These are phyloP conservation scores for Corvus moneduloides DNA, from an alignment of 2,113 vertebrate genomes.

Conservation along the genomic window DNA sequence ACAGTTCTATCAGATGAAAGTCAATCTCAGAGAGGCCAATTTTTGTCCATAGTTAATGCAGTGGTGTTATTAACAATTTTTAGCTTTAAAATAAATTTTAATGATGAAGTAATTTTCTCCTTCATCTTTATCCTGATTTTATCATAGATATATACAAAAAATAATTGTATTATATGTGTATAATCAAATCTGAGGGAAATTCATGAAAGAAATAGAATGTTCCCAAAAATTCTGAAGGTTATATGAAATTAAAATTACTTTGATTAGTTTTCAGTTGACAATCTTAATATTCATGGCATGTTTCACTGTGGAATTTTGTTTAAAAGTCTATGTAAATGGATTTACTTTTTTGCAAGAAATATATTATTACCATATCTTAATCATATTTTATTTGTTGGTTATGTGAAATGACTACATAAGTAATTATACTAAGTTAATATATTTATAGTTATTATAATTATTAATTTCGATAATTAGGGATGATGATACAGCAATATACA, in stretches of 20 bases:
- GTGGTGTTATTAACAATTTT: background rate
- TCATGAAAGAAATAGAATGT: background rate
- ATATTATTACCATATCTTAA: background rate
- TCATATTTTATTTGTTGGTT: background rate
- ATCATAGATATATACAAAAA: background rate
- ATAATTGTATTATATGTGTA: no score
- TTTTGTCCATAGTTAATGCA: background rate
- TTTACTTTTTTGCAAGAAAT: background rate
- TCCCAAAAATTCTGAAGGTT: background rate
- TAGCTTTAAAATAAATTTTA: background rate
- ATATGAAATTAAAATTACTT: background rate
- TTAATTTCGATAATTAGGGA: background rate
- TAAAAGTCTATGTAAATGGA: background rate
- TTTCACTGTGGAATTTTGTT: background rate
- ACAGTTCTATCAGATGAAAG: background rate
- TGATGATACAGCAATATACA: background rate
- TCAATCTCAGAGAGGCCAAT: background rate
- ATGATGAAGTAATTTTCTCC: background rate
- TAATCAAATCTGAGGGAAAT: background rate
- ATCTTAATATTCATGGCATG: background rate
- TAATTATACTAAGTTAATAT: background rate
- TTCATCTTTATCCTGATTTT: background rate
- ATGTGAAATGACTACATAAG: background rate
- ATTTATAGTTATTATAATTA: background rate
- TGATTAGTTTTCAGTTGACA: background rate